Percentiles rank a stretch among this genome's conserved stretches.
Conservation (phyloP, 2,888 invertebrate genomes). For the Mimas tiliae region DNA sequence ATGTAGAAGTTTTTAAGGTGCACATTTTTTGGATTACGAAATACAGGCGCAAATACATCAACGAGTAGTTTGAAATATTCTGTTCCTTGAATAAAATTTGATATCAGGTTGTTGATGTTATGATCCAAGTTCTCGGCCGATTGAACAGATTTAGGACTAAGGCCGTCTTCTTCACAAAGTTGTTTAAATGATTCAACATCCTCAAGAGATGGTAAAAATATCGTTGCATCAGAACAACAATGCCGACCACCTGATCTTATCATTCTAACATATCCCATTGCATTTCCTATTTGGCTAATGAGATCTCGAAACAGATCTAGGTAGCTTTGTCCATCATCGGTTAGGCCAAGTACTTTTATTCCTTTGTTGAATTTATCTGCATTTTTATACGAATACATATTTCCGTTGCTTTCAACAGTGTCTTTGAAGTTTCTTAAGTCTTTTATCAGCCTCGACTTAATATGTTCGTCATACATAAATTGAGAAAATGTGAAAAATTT, state of each 20-base stretch:
- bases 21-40: slow-evolving; percentile 93
- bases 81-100: slow-evolving; percentile 94
- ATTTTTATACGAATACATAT: slow-evolving; percentile 93
- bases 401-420: slow-evolving; percentile 86
- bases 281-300: slow-evolving; percentile 97
- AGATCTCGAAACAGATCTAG: slow-evolving; percentile 96
- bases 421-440: slow-evolving; percentile 94
- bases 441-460: slow-evolving; percentile 96
- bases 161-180: slow-evolving; percentile 84
- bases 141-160: slow-evolving; percentile 85
- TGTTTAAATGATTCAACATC: slow-evolving; percentile 86
- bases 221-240: slow-evolving; percentile 95
- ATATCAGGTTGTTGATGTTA: slow-evolving; percentile 90
- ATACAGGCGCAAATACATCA: slow-evolving; percentile 95
- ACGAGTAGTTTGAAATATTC: slow-evolving; percentile 95
- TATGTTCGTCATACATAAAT: slow-evolving; percentile 98
- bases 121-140: slow-evolving; percentile 90
- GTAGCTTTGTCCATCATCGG: slow-evolving; percentile 92
- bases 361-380: slow-evolving; percentile 97
- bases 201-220: slow-evolving; percentile 93
- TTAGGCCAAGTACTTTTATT: slow-evolving; percentile 93
- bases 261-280: slow-evolving; percentile 97
- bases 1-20: slow-evolving; percentile 97
- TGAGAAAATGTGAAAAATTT: slow-evolving; percentile 98
- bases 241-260: slow-evolving; percentile 97